Conservation (phyloP, 2,113 vertebrate genomes). For the Indicator indicator region DNA sequence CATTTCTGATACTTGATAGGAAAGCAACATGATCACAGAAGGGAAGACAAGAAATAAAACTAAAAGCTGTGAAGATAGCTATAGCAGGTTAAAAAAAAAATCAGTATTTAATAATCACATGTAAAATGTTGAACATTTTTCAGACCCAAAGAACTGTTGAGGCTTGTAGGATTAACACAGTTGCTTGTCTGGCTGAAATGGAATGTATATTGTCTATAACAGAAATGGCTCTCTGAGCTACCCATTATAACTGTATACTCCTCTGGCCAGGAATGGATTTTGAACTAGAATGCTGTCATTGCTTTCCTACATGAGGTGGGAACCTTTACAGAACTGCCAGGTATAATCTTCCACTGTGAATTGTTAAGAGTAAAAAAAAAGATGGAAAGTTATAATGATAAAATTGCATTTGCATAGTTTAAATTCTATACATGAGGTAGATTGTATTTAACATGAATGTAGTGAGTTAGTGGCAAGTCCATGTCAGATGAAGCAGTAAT, state of each 20-base stretch:
- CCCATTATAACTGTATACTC: neutral
- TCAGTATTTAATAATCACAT: neutral
- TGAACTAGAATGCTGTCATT: neutral
- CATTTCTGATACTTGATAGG: neutral
- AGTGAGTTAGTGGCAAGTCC: neutral
- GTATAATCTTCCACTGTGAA: neutral
- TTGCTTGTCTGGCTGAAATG: neutral
- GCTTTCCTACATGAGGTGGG: neutral
- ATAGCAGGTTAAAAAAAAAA: neutral
- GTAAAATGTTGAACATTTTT: slow-evolving; percentile 14
- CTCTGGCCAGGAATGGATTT: neutral
- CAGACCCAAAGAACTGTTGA: neutral
- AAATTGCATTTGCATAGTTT: neutral
- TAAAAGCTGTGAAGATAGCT: neutral
- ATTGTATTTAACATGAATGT: neutral
- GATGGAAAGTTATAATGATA: neutral
- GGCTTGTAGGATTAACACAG: neutral
- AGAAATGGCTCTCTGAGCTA: neutral
- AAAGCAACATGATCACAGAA: neutral
- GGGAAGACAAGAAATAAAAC: neutral
- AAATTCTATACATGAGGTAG: neutral
- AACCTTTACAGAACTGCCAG: neutral
- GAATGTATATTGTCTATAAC: neutral
- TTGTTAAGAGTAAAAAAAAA: neutral
- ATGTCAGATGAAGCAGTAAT: neutral